phyloP scores from a whole-genome alignment of 2,888 invertebrate genomes.

The Clostera curtula region DNA sequence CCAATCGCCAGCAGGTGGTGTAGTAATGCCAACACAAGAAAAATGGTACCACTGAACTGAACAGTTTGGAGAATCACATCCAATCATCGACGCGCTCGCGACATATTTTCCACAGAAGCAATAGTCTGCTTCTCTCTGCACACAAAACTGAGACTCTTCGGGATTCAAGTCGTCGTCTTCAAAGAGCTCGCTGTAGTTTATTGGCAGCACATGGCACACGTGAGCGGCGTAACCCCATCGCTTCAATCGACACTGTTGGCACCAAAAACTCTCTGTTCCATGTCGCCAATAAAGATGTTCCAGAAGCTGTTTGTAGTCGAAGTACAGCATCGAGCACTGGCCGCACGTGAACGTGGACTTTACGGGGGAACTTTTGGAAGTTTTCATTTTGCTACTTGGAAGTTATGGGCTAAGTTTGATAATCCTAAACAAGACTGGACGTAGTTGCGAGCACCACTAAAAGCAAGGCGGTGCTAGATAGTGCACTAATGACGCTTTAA shows the following conservation, averaged over 20 bases:
- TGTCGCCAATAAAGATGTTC: conserved; percentile 57
- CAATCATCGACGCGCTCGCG: conserved; percentile 42
- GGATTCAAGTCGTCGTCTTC: conserved; percentile 15
- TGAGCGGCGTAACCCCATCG: conserved; percentile 46
- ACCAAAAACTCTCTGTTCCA: conserved; percentile 46
- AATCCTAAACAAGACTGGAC: conserved; percentile 13
- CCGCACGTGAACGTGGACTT: conserved; percentile 34
- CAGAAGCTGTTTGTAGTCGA: conserved; percentile 40
- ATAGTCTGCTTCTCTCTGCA: conserved; percentile 28
- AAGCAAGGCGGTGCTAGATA: conserved; percentile 14
- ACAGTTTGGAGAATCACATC: conserved; percentile 44
- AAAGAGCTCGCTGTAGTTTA: conserved; percentile 22
- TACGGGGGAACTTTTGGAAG: conserved; percentile 21
- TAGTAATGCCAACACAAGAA: conserved; percentile 40
- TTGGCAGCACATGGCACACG: conserved; percentile 44
- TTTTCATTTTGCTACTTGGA: conserved; percentile 24
- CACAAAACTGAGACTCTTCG: conserved; percentile 13
- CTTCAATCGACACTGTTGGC: conserved; percentile 36
- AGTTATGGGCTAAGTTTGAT: conserved; percentile 21
- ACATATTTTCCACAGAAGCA: conserved; percentile 44
- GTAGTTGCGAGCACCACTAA: conserved; percentile 7
- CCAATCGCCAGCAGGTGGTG: conserved; percentile 48
- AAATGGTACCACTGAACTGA: conserved; percentile 49
- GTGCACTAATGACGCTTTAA: conserved; percentile 2
- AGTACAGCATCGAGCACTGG: conserved; percentile 37